Base-by-base conservation (phyloP, 1,140 invertebrate species). In the Cryptotermes secundus region DNA sequence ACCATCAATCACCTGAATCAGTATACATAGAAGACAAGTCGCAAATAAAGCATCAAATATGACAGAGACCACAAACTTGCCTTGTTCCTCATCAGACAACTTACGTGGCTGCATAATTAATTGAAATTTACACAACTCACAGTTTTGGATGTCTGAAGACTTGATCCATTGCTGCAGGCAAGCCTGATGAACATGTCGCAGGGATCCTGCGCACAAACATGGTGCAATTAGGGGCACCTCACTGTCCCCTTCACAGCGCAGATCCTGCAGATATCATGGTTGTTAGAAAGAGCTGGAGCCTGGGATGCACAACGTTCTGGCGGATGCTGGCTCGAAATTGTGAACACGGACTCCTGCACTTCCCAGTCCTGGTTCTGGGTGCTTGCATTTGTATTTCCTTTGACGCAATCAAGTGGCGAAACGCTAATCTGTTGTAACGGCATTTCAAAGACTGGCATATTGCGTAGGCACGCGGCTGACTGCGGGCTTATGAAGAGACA, bases 161-260 rank as follows among this genome's bases (percentile, higher is more conserved):
- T 98, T 98, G 87, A 99, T 94, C 98, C 98, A 99, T 89, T 98
- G 97, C 89, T 99, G 97, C 83, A 99, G 92, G 90, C 97, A 99
- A 80, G 94, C 93, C 89, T 98, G 97, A 90, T 99, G 97, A 24
- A 99, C 97, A 91, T 95, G 98, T 88, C 97, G 95, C 86, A 99
- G 90, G 89, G 95, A 97, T 53, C 96, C 96, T 86, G 96, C 93
- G 90, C 96, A 98, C 90, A 95, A 97, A 90, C 97, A 99, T 14
- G 97, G 97, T 81, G 96, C 95, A 84, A 99, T 93, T 79, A 99
- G 91, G 2, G 96, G 96, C 87, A 95, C 94, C 87, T 95, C 94
- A 84, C 92, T 90, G 89, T 97, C 96, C 80, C 95, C 96, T 90
- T 97, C 96, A 88, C 96, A 97, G 89, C 97, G 88, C 96, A 97